Base-by-base conservation (phyloP, 2,888 invertebrate genomes). In the Mimumesa dahlbomi region DNA sequence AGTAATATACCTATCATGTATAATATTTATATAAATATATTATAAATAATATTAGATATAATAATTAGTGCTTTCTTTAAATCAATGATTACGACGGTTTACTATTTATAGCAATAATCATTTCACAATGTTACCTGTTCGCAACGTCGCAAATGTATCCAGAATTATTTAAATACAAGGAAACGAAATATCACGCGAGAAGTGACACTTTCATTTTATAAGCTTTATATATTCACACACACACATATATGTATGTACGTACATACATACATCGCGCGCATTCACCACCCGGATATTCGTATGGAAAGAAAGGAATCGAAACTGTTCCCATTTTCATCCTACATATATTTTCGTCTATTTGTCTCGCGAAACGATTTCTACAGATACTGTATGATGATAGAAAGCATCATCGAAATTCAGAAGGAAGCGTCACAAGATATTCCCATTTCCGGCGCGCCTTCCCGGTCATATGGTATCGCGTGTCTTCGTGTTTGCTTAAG, bases 401-500 rank as follows among this genome's bases (percentile, higher is more conserved):
- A 75, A 70, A 72, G 72, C 72, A 69, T 77, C 72, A 79, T 79
- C 79, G 84, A 84, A 82, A 84, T 84, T 84, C 84, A 79, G 81
- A 72, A 84, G 82, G 79, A 84, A 82, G 81, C 77, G 80, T 81
- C 81, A 80, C 81, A 80, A 82, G 77, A 82, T 82, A 82, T 83
- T 82, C 79, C 79, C 80, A 83, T 85, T 82, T 84, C 81, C 81
- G 77, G 75, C 75, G 76, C 74, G 72, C 75, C 70, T 65, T 75
- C 59, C 75, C 75, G 53, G 76, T 83, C 85, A 83, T 83, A 85
- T 81, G 85, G 82, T 85, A 83, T 85, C 83, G 80, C 82, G 80
- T 84, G 78, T 75, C 83, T 75, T 75, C 77, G 78, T 85, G 82
- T 84, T 86, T 86, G 82, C 83, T 81, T 82, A 84, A 85, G 81